Evolutionary conservation across 2,888 invertebrate genomes (phyloP), one percentile per base, ranked within the genome.

Genomic region (Caenorhabditis japonica): DNA sequence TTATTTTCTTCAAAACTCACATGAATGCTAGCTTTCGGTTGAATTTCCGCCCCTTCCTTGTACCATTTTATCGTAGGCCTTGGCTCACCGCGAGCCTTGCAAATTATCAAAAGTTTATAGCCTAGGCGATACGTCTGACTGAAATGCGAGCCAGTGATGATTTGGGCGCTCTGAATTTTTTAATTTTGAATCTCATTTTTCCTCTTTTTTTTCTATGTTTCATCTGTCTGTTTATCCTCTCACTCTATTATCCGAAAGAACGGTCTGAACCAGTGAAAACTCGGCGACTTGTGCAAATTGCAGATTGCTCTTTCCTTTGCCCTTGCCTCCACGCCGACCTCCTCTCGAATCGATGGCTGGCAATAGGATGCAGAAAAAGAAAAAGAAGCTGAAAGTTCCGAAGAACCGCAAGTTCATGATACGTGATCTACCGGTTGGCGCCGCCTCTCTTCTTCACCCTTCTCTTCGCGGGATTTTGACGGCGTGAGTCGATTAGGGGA

Each of bases 41-140:
- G 94, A 87, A 95, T 93, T 89, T 96, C 95, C 15, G 93, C 92
- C 30, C 94, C 95, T 88, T 95, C 95, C 88, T 95, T 96, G 88
- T 93, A 94, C 95, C 95, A 96, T 19, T 94, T 95, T 76, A 95
- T 94, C 80, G 94, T 93, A 0, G 95, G 95, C 44, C 94, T 90
- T 0, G 95, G 95, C 77, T 92, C 92, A 1, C 95, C 95, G 86
- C 92, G 92, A 0, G 95, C 95, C 46, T 93, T 93, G 88, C 95
- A 96, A 68, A 95, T 90, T 88, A 95, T 94, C 10, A 94, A 93
- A 76, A 95, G 94, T 90, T 95, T 95, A 88, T 95, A 94, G 0
- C 95, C 95, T 86, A 96, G 89, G n/a, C 85, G 80, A 52, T 79
- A 82, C 7, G 78, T 78, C 59, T 87, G 86, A 74, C 74, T 79